Percentiles rank a stretch among this genome's conserved stretches.
Evolutionary conservation across 2,888 invertebrate species (phyloP).

Genomic region (Dendrolimus houi): DNA sequence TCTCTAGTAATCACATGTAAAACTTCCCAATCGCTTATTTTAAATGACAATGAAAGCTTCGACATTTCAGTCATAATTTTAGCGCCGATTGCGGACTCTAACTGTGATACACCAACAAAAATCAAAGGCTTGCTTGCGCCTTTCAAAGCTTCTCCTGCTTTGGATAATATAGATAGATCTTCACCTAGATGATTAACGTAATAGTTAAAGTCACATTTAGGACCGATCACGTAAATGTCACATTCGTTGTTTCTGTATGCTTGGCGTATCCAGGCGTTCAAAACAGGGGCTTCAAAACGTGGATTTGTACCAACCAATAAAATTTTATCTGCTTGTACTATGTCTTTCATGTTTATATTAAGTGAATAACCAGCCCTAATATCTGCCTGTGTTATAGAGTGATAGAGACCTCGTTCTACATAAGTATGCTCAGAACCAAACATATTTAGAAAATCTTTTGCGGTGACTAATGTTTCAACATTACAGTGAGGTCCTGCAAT

Average conservation of each 20-base stretch:
- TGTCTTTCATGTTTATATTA: constrained; percentile 84
- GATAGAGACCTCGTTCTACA: constrained; percentile 38
- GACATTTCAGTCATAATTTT: constrained; percentile 30
- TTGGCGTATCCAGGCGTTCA: constrained; percentile 96
- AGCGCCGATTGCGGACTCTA: constrained; percentile 23
- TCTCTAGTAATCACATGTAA: constrained; percentile 94
- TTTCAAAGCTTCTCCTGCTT: constrained; percentile 18
- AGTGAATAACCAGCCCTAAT: constrained; percentile 53
- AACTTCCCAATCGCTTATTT: constrained; percentile 53
- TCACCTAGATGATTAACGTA: constrained; percentile 43
- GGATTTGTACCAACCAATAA: constrained; percentile 97
- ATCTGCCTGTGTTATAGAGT: constrained; percentile 31
- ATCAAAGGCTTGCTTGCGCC: constrained; percentile 47
- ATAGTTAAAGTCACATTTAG: constrained; percentile 93
- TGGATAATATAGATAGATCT: constrained; percentile 20
- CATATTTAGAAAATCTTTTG: constrained; percentile 56
- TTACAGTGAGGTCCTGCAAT: constrained; percentile 56
- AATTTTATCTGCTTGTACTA: constrained; percentile 85
- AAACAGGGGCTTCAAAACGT: constrained; percentile 95
- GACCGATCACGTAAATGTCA: constrained; percentile 90
- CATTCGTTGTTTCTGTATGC: constrained; percentile 93
- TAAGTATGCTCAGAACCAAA: constrained; percentile 52
- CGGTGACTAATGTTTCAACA: constrained; percentile 54
- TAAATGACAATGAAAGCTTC: constrained; percentile 17
- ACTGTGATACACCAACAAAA: constrained; percentile 48